phyloP scores from a whole-genome alignment of 2,888 invertebrate species.

The Luperina testacea region DNA sequence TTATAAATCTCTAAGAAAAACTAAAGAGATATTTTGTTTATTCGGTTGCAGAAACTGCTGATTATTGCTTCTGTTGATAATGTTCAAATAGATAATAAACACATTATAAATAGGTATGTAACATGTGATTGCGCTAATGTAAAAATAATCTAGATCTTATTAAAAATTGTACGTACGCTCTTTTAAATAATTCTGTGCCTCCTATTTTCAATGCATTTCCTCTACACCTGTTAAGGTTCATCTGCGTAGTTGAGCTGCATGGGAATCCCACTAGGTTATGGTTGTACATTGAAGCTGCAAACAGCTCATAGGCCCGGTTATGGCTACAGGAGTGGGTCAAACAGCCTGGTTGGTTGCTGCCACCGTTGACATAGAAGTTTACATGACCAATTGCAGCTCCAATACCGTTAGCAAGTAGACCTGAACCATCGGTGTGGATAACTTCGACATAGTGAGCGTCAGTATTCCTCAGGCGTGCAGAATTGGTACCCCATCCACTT shows the following conservation, averaged over 20 bases:
- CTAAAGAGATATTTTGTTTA: neutral
- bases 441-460: conserved; percentile 83
- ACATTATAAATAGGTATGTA: neutral
- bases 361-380: conserved; percentile 97
- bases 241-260: conserved; percentile 69
- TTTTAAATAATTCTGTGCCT: conserved; percentile 70
- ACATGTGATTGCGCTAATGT: neutral
- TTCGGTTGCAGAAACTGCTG: neutral
- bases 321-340: conserved; percentile 74
- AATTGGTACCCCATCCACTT: conserved; percentile 70
- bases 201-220: conserved; percentile 72
- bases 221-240: conserved; percentile 72
- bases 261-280: conserved; percentile 68
- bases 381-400: conserved; percentile 94
- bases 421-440: conserved; percentile 79
- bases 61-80: no score
- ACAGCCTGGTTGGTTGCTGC: conserved; percentile 91
- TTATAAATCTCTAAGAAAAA: neutral
- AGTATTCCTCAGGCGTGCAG: conserved; percentile 64
- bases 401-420: conserved; percentile 89
- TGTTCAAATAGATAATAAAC: neutral
- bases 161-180: conserved; percentile 62
- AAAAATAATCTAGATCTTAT: neutral
- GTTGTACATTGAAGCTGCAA: conserved; percentile 72
- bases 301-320: conserved; percentile 77